A percentile compares a stretch with the other conserved stretches of the same genome.
phyloP scores from a whole-genome alignment of 1,140 invertebrate genomes.

The Drosophila navojoa region DNA sequence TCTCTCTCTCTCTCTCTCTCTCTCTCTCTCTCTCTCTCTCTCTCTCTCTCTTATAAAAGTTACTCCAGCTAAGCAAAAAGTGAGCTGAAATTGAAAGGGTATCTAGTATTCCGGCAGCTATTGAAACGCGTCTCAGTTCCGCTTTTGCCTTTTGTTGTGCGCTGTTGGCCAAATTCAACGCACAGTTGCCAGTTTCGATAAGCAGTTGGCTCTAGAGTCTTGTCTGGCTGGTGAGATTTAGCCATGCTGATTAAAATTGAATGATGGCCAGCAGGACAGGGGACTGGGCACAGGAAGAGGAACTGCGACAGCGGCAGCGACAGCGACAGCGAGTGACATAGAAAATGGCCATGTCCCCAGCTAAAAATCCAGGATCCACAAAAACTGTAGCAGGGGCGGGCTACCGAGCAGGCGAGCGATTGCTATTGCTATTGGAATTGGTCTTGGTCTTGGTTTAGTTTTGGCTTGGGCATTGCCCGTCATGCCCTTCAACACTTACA shows the following conservation, averaged over 20 bases:
- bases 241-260: constrained; percentile 76
- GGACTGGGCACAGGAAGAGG: not conserved
- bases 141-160: constrained; percentile 33
- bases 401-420: constrained; percentile 12
- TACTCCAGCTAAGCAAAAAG: too few relatives aligned
- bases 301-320: constrained; percentile 7
- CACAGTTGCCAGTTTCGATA: constrained; percentile 44
- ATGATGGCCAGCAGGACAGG: constrained; percentile 57
- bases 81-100: not conserved
- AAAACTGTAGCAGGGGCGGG: not conserved
- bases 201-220: constrained; percentile 4
- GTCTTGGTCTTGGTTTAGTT: constrained; percentile 22
- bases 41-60: too few relatives aligned
- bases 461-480: constrained; percentile 33
- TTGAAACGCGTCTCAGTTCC: not conserved
- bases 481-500: constrained; percentile 50
- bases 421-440: constrained; percentile 24
- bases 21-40: too few relatives aligned
- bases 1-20: too few relatives aligned
- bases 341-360: constrained; percentile 37
- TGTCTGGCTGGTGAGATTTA: constrained; percentile 49
- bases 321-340: constrained; percentile 41
- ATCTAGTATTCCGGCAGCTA: not conserved
- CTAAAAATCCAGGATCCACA: constrained; percentile 9
- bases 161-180: constrained; percentile 42